Conservation (phyloP, 1,140 invertebrate genomes). For the Telenomus remus region DNA sequence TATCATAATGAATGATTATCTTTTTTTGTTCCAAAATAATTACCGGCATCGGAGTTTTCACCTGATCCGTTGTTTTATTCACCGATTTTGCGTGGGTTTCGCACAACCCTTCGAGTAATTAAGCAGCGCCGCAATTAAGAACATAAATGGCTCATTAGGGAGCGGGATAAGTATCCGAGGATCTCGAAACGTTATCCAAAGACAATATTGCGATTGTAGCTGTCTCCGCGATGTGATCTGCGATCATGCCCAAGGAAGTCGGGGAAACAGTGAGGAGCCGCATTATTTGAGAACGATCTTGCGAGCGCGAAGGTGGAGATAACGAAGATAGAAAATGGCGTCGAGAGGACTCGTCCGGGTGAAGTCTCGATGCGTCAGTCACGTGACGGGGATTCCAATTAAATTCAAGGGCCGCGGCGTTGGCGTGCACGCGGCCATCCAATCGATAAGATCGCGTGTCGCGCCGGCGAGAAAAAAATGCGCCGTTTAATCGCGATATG, state of each 20-base stretch:
- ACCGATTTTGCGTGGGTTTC: too few species aligned
- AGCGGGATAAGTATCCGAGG: background rate
- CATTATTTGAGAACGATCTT: slow-evolving; percentile 4
- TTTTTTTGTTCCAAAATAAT: too few species aligned
- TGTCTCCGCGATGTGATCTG: slow-evolving; percentile 15
- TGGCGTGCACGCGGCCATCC: slow-evolving; percentile 46
- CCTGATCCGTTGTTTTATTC: too few species aligned
- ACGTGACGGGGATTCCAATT: slow-evolving; percentile 55
- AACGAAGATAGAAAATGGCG: slow-evolving; percentile 34
- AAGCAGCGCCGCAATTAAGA: background rate
- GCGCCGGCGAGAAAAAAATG: slow-evolving; percentile 43
- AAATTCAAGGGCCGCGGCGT: slow-evolving; percentile 40
- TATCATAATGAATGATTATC: too few species aligned
- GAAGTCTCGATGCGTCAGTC: slow-evolving; percentile 45
- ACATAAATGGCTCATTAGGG: slow-evolving; percentile 31
- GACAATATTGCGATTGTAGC: slow-evolving; percentile 25
- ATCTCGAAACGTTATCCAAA: slow-evolving; percentile 21
- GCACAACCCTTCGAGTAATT: too few species aligned
- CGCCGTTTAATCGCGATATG: slow-evolving; percentile 57
- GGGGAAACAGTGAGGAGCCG: background rate
- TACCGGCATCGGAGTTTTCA: too few species aligned
- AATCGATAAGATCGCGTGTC: slow-evolving; percentile 56
- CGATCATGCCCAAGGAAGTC: slow-evolving; percentile 1
- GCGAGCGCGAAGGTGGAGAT: slow-evolving; percentile 28
- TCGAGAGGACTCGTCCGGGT: slow-evolving; percentile 17